Evolutionary conservation across 2,888 invertebrate genomes (phyloP).

Genomic region (Euzetes globulus): DNA sequence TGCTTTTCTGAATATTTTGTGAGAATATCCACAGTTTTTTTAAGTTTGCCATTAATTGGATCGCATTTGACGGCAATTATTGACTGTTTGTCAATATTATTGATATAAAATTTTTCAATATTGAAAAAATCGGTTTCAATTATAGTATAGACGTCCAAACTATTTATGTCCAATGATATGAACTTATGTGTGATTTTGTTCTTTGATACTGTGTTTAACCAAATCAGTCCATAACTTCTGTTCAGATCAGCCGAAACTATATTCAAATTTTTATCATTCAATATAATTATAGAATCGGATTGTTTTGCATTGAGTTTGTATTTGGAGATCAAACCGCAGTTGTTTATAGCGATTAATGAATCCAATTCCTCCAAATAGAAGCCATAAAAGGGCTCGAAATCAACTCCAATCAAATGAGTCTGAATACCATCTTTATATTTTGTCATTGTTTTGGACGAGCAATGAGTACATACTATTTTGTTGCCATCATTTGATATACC

Average conservation of each 20-base stretch:
- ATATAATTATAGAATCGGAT: neutral
- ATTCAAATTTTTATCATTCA: neutral
- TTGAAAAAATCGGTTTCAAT: conserved; percentile 19
- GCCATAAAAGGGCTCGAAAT: neutral
- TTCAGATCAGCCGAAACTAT: conserved; percentile 16
- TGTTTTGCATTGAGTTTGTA: neutral
- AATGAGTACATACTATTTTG: neutral
- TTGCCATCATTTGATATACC: neutral
- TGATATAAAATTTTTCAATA: conserved; percentile 8
- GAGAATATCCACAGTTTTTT: conserved; percentile 11
- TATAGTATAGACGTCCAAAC: conserved; percentile 7
- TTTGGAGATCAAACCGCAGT: conserved; percentile 3
- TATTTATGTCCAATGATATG: conserved; percentile 6
- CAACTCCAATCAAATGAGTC: neutral
- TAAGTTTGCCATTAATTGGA: conserved; percentile 18
- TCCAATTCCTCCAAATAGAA: conserved; percentile 1
- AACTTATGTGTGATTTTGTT: conserved; percentile 22
- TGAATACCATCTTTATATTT: conserved; percentile 1
- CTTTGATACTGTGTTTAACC: neutral
- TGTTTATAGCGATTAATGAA: neutral
- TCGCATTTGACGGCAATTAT: conserved; percentile 7
- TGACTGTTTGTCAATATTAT: neutral
- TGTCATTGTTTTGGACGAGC: neutral
- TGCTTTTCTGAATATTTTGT: neutral
- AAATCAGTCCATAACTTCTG: neutral